phyloP scores from a whole-genome alignment of 1,140 invertebrate species.

The Drosophila varians region DNA sequence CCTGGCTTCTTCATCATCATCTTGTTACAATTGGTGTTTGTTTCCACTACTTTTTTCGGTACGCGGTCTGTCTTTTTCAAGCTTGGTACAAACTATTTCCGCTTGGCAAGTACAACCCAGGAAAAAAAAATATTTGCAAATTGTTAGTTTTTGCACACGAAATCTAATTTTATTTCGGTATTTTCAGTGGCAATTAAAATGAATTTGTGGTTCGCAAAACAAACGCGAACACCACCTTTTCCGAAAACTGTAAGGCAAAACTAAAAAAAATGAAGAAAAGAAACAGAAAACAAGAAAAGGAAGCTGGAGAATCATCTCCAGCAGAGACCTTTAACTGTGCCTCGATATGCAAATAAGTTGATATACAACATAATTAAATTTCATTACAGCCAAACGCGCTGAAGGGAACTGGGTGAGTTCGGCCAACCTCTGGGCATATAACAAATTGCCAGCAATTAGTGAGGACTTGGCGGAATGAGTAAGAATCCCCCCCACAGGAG shows the following conservation, averaged over 20 bases:
- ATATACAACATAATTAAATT: slow-evolving; percentile 80
- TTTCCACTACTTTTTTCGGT: slow-evolving; percentile 19
- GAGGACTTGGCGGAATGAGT: slow-evolving; percentile 12
- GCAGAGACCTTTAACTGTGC: slow-evolving; percentile 50
- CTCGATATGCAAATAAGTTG: slow-evolving; percentile 73
- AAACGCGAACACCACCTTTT: slow-evolving; percentile 28
- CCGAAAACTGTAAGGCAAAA: slow-evolving; percentile 13
- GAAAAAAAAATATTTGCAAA: slow-evolving; percentile 34
- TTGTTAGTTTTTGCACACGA: slow-evolving; percentile 57
- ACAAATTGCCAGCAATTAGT: slow-evolving; percentile 76
- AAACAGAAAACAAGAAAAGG: slow-evolving; percentile 43
- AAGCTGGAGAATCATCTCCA: slow-evolving; percentile 29
- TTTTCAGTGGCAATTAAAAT: slow-evolving; percentile 58
- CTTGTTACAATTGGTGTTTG: slow-evolving; percentile 64
- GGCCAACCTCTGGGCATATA: slow-evolving; percentile 47
- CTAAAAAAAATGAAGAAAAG: slow-evolving; percentile 13
- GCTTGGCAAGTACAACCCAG: slow-evolving; percentile 47
- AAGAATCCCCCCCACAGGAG: slow-evolving; percentile 8
- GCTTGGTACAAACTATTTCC: slow-evolving; percentile 69
- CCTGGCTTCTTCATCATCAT: slow-evolving; percentile 51
- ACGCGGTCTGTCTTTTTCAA: slow-evolving; percentile 1
- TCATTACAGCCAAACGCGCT: slow-evolving; percentile 70
- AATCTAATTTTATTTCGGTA: slow-evolving; percentile 55
- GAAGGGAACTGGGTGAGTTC: slow-evolving; percentile 22
- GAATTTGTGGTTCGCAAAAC: slow-evolving; percentile 46